Evolutionary conservation across 2,113 vertebrate genomes (phyloP), one percentile per base, ranked within the genome.

Genomic region (Lanius ludovicianus): DNA sequence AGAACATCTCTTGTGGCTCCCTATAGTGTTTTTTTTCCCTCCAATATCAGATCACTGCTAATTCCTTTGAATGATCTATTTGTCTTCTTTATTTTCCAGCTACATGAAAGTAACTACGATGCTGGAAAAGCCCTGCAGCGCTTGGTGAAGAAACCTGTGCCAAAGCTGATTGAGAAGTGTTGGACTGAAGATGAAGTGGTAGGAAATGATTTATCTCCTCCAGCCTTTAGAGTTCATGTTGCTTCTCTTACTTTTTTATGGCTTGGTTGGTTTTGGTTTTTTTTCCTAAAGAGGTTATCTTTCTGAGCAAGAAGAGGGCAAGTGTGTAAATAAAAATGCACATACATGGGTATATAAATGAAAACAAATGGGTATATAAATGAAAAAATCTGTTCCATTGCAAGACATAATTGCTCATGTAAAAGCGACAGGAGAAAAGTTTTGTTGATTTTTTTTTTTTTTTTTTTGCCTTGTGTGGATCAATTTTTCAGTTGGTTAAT

Each of bases 161-260:
- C 99, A 93, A 99, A 99, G 94, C 98, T 99, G 95, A 99, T 99
- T 46, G 99, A 99, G 94, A 99, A 99, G 97, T 99, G 99, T 98
- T 99, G 99, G 99, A 99, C 99, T 7, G 99, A 99, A 73, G 99
- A 99, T 24, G 99, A 99, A 99, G 99, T 99, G 99, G 99, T 99
- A 97, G 99, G 94, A 97, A 57, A 94, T 13, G 5, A 74, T 64
- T 80, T 50, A 85, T 87, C 86, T 90, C 86, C 86, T 70, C 73
- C 37, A 85, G 84, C 67, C 35, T 89, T 69, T 42, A 22, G 5
- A 76, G 17, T 87, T 88, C 52, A 6, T 22, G 4, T 69, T 85
- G 64, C 63, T 92, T 81, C 33, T 80, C 46, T 39, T 79, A 47
- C 37, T 67, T 59, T 47, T 52, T 53, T 49, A 4, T 39, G 13